Evolutionary conservation across 2,888 invertebrate species (phyloP), one percentile per base, ranked within the genome.

Genomic region (Netelia fuscicornis): DNA sequence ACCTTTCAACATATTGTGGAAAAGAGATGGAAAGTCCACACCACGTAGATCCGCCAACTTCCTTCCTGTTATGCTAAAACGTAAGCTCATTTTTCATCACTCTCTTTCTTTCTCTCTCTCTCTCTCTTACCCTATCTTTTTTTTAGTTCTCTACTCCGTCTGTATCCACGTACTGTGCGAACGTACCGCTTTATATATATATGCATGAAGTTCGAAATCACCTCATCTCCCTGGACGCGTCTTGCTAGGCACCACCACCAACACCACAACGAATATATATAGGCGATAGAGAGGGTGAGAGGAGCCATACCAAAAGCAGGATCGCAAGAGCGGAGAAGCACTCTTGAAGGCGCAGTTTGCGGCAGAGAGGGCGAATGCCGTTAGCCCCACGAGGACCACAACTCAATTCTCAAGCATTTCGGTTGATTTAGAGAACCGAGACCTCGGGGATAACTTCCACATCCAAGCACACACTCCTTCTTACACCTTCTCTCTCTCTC

Each of bases 341-440:
- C 84, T 81, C 74, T 72, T 84, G 77, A 54, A 81, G 81, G 77
- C 81, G 68, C 64, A 81, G 84, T 84, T 84, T 81, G 81, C 68
- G 79, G 76, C 68, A 42, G 44, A 76, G 68, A 81, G 74, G 67
- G 30, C 54, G 52, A 81, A 77, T 77, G 76, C 64, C 78, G 86
- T 76, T 83, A 77, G 86, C 87, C 91, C 90, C 90, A 78, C 84
- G 90, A 89, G 91, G 87, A 86, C 90, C 90, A 91, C 91, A 91
- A 91, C 90, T 91, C 91, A 91, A 91, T 91, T 91, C 87, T 86
- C 85, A 83, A 88, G 89, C 89, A 90, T 91, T 90, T 90, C 90
- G 89, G 88, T 89, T 91, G 91, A 91, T 91, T 91, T 91, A 90
- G 90, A 87, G 88, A 87, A 84, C 85, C 85, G 83, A 72, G 79